Evolutionary conservation across 1,140 invertebrate genomes (phyloP).

Genomic region (Papilio helenus): DNA sequence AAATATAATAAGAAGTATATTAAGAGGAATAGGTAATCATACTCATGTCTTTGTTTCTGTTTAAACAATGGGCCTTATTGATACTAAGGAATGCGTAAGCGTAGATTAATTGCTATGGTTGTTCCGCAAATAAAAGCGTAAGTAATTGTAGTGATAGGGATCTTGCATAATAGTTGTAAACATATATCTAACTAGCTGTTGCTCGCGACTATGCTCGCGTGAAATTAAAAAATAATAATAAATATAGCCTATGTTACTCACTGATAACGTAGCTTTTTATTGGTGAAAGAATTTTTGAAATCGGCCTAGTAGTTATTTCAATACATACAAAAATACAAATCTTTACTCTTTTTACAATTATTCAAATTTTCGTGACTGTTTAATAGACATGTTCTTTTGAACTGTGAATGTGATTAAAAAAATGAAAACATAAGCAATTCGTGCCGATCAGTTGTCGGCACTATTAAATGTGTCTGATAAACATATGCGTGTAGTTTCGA

Average conservation of each 20-base stretch:
- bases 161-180: background rate
- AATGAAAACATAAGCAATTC: background rate
- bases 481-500: background rate
- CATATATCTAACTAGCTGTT: too few species aligned
- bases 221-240: too few species aligned
- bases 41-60: background rate
- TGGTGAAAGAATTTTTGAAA: too few species aligned
- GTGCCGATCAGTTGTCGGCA: background rate
- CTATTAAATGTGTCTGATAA: background rate
- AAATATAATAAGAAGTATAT: background rate
- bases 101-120: background rate
- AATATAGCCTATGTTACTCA: too few species aligned
- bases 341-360: too few species aligned
- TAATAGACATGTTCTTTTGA: background rate
- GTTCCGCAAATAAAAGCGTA: background rate
- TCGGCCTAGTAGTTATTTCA: too few species aligned
- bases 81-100: slow-evolving; percentile 18
- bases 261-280: too few species aligned
- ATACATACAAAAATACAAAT: too few species aligned
- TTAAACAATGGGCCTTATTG: slow-evolving; percentile 1
- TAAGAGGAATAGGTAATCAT: background rate
- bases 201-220: too few species aligned
- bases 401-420: background rate
- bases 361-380: too few species aligned
- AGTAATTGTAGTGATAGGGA: background rate